Conservation (phyloP, 2,113 vertebrate genomes). For the Geococcyx californianus region DNA sequence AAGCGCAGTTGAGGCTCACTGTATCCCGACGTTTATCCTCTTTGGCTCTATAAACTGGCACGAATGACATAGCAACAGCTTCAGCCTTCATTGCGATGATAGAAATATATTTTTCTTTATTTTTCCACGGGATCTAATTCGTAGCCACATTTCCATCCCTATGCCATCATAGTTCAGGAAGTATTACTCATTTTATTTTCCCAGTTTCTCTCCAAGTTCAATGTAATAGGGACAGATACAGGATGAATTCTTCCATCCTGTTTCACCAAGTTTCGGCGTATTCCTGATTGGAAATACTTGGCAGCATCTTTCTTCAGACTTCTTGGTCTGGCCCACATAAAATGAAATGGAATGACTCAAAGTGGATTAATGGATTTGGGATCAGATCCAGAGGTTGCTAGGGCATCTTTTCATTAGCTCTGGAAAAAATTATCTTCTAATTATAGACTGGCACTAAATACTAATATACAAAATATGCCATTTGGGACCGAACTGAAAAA, state of each 20-base stretch:
- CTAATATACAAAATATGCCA: constrained; percentile 8
- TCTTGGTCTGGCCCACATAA: constrained; percentile 21
- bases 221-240: neutral
- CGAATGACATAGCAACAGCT: neutral
- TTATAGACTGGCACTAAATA: constrained; percentile 47
- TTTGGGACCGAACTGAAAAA: neutral
- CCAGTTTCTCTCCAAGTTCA: constrained; percentile 7
- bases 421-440: constrained; percentile 57
- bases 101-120: neutral
- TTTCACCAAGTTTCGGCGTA: neutral
- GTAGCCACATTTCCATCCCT: neutral
- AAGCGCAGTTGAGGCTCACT: neutral
- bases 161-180: constrained; percentile 1
- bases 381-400: constrained; percentile 46
- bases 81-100: neutral
- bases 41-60: neutral
- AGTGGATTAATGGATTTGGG: constrained; percentile 28
- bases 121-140: constrained; percentile 13
- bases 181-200: constrained; percentile 36
- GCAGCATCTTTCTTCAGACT: neutral
- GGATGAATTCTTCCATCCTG: neutral
- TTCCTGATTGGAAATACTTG: neutral
- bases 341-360: constrained; percentile 22
- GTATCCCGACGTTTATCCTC: neutral
- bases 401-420: constrained; percentile 64